Base-by-base conservation (phyloP, 2,888 invertebrate genomes). In the Liodrosophila aerea region DNA sequence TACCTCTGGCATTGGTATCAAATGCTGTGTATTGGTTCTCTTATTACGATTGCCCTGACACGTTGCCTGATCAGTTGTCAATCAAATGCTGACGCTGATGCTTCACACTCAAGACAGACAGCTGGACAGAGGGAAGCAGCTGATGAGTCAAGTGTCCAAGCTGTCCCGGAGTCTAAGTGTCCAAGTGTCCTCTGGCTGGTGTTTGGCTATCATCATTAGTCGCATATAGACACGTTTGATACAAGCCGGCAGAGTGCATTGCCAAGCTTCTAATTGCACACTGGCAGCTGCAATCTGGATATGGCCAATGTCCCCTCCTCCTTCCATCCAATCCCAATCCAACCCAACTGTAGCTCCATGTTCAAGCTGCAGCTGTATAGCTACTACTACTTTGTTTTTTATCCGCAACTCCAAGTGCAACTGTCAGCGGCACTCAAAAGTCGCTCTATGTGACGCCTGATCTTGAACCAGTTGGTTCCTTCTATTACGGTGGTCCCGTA, bases 11-110 rank as follows among this genome's bases (percentile, higher is more conserved):
- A 70, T 49, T 41, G 27, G 27, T 31, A 34, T 33, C 30, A 13
- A 39, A 22, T 22, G 22, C 5, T 22, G 22, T 22, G 2, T 22
- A 22, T 22, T 22, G 22, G 22, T 22, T 22, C 5, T 22, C 22
- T 22, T 22, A n/a, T 22, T 22, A 4, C 22, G 22, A 22, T 22
- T 22, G 2, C 12, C 45, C 2, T 36, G 47, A 37, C 62, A 45
- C 64, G 56, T 53, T 43, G 73, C 3, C 61, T 80, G 86, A 82
- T 82, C 85, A 86, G 83, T 75, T 86, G 85, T 86, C 85, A 85
- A 85, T 85, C 85, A 85, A 82, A 72, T 58, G 63, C 69, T 22
- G 77, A 71, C 73, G 75, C 83, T 82, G 85, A 78, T 73, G 86
- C 85, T 87, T 87, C 87, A 85, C 87, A 87, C 87, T 82, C 73